phyloP scores from a whole-genome alignment of 1,140 invertebrate species.

The Anoplolepis gracilipes region DNA sequence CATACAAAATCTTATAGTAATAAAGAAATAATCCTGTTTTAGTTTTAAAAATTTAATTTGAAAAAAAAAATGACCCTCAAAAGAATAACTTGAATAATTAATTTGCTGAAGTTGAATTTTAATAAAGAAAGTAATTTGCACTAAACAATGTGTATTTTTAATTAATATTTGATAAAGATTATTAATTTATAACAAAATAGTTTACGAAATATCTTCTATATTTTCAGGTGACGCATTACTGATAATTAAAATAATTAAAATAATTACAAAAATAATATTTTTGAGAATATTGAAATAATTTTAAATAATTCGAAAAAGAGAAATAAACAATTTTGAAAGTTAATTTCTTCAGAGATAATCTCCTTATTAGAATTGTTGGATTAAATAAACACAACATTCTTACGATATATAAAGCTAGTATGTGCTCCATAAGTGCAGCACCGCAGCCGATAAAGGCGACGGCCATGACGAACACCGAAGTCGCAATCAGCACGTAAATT shows the following conservation, averaged over 20 bases:
- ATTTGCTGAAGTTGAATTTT: too few relatives aligned
- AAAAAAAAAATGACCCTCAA: background rate
- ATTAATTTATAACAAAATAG: background rate
- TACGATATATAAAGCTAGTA: constrained; percentile 87
- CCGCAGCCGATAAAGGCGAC: constrained; percentile 92
- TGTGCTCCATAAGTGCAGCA: constrained; percentile 90
- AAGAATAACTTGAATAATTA: background rate
- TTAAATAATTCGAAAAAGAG: too few relatives aligned
- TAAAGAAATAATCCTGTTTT: background rate
- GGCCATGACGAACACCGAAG: constrained; percentile 90
- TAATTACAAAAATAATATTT: too few relatives aligned
- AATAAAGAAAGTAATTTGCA: too few relatives aligned
- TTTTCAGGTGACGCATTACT: too few relatives aligned
- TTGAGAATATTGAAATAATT: too few relatives aligned
- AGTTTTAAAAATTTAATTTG: background rate
- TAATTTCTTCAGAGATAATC: background rate
- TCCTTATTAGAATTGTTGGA: background rate
- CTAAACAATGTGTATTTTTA: too few relatives aligned
- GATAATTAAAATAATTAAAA: too few relatives aligned
- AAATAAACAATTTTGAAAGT: background rate
- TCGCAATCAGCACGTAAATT: constrained; percentile 91
- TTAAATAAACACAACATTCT: constrained; percentile 78
- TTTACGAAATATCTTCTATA: background rate
- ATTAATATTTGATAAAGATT: background rate
- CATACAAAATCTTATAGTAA: background rate